phyloP scores from a whole-genome alignment of 2,888 invertebrate genomes.

The Galerucella pusilla region DNA sequence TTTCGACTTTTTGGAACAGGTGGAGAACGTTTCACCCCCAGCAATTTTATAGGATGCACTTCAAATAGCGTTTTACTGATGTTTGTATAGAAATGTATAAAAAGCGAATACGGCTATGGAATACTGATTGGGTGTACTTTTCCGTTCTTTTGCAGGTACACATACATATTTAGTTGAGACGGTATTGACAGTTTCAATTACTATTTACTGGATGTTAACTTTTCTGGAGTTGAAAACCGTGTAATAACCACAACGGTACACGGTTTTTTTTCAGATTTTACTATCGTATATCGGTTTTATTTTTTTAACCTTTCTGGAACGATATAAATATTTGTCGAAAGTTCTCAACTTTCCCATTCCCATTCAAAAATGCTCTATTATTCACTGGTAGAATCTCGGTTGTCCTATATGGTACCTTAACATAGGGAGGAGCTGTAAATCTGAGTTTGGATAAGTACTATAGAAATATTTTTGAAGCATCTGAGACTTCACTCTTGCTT shows the following conservation, averaged over 20 bases:
- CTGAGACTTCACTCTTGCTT: too few relatives aligned
- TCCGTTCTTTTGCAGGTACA: neutral
- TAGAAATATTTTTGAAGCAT: too few relatives aligned
- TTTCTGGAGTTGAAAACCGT: constrained; percentile 6
- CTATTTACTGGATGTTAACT: constrained; percentile 25
- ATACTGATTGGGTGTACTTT: constrained; percentile 11
- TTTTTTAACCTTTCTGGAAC: neutral
- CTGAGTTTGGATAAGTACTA: too few relatives aligned
- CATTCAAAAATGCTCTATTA: too few relatives aligned
- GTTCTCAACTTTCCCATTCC: too few relatives aligned
- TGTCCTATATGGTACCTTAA: too few relatives aligned
- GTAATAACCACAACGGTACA: neutral
- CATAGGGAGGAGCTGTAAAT: too few relatives aligned
- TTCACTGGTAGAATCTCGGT: too few relatives aligned
- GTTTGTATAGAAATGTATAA: constrained; percentile 10
- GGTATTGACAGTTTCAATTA: constrained; percentile 40
- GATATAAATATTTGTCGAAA: too few relatives aligned
- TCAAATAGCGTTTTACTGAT: constrained; percentile 16
- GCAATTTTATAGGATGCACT: constrained; percentile 24
- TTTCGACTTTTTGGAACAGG: constrained; percentile 29
- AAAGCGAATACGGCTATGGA: constrained; percentile 5
- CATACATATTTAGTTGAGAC: neutral
- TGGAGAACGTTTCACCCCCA: constrained; percentile 22
- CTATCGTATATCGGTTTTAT: neutral
- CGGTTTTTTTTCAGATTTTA: neutral